Conservation (phyloP, 2,113 vertebrate genomes). For the Myxocyprinus asiaticus region DNA sequence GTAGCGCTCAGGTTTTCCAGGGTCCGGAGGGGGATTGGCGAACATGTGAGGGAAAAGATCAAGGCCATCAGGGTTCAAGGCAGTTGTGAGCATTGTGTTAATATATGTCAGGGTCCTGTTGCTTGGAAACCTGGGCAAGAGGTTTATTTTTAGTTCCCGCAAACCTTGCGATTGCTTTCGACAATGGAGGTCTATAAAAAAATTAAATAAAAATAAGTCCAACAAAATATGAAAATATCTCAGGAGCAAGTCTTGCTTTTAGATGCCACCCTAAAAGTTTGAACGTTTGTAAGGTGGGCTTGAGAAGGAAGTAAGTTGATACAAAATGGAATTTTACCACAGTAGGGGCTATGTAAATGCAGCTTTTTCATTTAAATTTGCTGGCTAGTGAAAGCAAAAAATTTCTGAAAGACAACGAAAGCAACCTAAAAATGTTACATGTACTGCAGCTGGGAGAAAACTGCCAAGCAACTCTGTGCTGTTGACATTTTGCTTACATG, state of each 20-base stretch:
- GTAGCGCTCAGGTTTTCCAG: too few relatives aligned
- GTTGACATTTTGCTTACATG: too few relatives aligned
- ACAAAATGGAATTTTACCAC: background rate
- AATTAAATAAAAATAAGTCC: background rate
- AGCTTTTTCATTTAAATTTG: too few relatives aligned
- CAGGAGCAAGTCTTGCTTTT: background rate
- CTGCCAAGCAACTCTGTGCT: too few relatives aligned
- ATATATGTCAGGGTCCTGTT: constrained; percentile 45
- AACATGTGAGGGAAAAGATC: background rate
- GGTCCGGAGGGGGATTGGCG: background rate
- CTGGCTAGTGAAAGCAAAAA: too few relatives aligned
- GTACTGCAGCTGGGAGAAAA: too few relatives aligned
- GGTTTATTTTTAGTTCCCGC: constrained; percentile 54
- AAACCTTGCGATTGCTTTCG: constrained; percentile 18
- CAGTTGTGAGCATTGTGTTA: constrained; percentile 27
- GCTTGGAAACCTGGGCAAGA: constrained; percentile 55
- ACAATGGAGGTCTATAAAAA: constrained; percentile 23
- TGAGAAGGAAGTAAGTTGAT: background rate
- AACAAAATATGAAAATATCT: background rate
- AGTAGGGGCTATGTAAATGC: too few relatives aligned
- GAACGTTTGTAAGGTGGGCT: background rate
- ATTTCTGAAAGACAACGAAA: too few relatives aligned
- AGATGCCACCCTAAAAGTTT: background rate
- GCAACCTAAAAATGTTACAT: too few relatives aligned
- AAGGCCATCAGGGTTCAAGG: constrained; percentile 20